These are phyloP conservation scores for Eupeodes latifasciatus DNA, from an alignment of 2,888 invertebrate genomes.

Conservation along the genomic window DNA sequence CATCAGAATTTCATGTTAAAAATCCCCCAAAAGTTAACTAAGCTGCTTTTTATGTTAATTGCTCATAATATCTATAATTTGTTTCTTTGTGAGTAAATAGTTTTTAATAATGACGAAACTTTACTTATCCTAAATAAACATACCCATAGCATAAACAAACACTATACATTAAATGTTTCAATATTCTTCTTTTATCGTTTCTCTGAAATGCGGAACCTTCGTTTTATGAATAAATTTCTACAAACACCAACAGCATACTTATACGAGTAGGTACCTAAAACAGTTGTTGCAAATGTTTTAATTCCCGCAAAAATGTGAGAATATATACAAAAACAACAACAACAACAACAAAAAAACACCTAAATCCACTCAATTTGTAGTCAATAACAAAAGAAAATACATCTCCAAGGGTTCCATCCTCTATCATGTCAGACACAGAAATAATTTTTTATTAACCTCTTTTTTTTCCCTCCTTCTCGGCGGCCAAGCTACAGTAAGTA, in stretches of 20 bases:
- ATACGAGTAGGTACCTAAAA: not conserved
- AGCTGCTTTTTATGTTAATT: not conserved
- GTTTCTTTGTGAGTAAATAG: not conserved
- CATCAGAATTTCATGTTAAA: too few relatives aligned
- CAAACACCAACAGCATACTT: not conserved
- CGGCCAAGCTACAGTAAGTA: slow-evolving; percentile 15
- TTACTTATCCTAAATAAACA: not conserved
- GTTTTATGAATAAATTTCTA: not conserved
- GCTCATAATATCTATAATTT: not conserved
- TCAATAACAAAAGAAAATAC: slow-evolving; percentile 69
- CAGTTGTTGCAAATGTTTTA: slow-evolving; percentile 33
- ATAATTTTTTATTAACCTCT: slow-evolving; percentile 71
- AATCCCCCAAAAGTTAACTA: not conserved
- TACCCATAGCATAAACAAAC: too few relatives aligned
- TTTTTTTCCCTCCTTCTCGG: slow-evolving; percentile 15
- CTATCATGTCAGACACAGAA: slow-evolving; percentile 48
- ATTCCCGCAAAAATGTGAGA: slow-evolving; percentile 1
- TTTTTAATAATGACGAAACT: not conserved
- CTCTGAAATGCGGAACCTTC: too few relatives aligned
- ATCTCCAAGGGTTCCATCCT: slow-evolving; percentile 41
- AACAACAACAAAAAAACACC: slow-evolving; percentile 4
- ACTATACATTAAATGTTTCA: too few relatives aligned
- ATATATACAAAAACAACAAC: not conserved
- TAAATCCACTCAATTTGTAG: slow-evolving; percentile 66
- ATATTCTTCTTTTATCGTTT: too few relatives aligned